Base-by-base conservation (phyloP, 2,888 invertebrate species). In the Mermis nigrescens region DNA sequence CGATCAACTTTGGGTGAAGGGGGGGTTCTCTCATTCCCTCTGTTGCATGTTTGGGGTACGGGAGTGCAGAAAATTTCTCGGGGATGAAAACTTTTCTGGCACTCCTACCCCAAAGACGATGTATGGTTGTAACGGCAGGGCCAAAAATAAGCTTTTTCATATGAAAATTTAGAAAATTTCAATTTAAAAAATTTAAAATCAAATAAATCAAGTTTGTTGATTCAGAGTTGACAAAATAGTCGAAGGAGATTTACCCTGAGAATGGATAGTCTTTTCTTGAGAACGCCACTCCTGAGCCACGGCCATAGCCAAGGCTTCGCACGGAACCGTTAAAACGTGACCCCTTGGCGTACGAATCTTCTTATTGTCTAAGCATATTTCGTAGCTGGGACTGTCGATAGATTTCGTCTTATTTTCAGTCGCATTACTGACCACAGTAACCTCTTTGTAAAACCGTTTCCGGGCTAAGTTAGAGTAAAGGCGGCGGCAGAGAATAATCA, bases 261-360 rank as follows among this genome's bases (percentile, higher is more conserved):
- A 61, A 61, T 83, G 75, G 64, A 95, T 84, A 58, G 77, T 76
- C 29, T 85, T 82, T 63, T 81, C 81, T 73, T 95, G 94, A 3
- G 83, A 78, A 67, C 87, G 84, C 88, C 95, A 98, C 79, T 98
- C 98, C 31, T 84, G 81, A 1, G 94, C 90, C 54, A 98, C 82
- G 24, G 89, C 91, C 62, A 91, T 77, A 1, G 95, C 95, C 57
- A 98, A 76, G 0, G 86, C 82, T 75, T 94, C 89, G 74, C 81
- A 86, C 28, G 82, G 81, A 0, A 92, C 82, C 62, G 79, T 76
- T 65, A 94, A 82, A 7, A 83, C 73, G 61, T 80, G 79, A 1
- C 91, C 90, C 66, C 80, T 80, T 0, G 92, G 94, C 1, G 94
- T 94, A 75, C 90, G 90, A 24, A 94, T 74, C 71, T 87, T 86